Base-by-base conservation (phyloP, 2,797 vertebrate genomes). In the Brachyalestes nurse region DNA sequence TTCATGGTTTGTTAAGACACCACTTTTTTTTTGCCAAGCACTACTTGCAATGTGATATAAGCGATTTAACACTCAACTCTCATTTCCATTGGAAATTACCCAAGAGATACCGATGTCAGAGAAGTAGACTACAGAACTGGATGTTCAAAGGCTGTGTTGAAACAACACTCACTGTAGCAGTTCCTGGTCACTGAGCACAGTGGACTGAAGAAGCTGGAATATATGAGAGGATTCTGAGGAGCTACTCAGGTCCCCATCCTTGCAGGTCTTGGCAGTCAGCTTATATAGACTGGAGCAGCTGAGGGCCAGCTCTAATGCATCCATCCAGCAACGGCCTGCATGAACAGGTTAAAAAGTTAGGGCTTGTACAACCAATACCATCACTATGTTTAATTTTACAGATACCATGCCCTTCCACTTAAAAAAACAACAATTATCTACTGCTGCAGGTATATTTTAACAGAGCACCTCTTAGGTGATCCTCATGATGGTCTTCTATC, bases 281-380 rank as follows among this genome's bases (percentile, higher is more conserved):
- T 97, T 95, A 87, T 96, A 97, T 77, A 99, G 95, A 86, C 97
- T 98, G 85, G 97, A 99, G 90, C 97, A 98, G 86, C 97, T 96
- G 34, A 99, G 93, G 16, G 98, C 96, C 86, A 99, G 88, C 89
- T 99, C 98, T 88, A 99, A 88, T 84, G 97, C 97, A 45, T 99
- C 98, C 95, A 99, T 95, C 98, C 98, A 99, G 89, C 98, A 99
- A 13, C 97, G 96, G 51, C 98, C 98, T 99, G 90, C 0, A 82
- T 49, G 61, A 57, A 62, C 6, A 72, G 16, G 70, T 16, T 12
- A 34, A 47, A 17, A 28, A 9, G 58, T 72, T 17, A 57, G 5
- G 17, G 12, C 8, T n/a, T 47, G 53, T 17, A 10, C 34, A 25
- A n/a, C 19, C 25, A 40, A 60, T 0, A 70, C 51, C n/a, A 4